Conservation (phyloP, 1,140 invertebrate species). For the Tetramorium parvispinum region DNA sequence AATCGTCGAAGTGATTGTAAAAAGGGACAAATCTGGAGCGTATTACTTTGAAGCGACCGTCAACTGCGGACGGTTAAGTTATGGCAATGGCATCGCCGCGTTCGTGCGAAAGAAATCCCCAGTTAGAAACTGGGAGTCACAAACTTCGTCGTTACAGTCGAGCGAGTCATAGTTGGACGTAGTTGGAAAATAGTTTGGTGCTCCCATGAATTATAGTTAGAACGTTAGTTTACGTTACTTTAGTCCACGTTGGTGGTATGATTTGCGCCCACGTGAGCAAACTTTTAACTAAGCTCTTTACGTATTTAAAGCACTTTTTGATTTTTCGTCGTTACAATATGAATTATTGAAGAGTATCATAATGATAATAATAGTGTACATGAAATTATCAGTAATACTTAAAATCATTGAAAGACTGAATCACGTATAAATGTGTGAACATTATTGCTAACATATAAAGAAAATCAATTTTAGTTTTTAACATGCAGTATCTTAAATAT, state of each 20-base stretch:
- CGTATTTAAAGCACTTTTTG: not conserved
- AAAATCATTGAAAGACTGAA: not conserved
- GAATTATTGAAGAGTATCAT: not conserved
- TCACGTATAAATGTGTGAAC: not conserved
- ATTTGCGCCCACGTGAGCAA: constrained; percentile 32
- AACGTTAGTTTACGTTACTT: constrained; percentile 40
- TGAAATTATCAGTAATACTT: not conserved
- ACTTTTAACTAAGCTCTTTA: not conserved
- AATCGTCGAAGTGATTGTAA: constrained; percentile 4
- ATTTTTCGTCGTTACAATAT: not conserved
- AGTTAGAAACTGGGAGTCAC: constrained; percentile 50
- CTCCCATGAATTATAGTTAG: constrained; percentile 53
- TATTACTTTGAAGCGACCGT: not conserved
- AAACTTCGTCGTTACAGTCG: constrained; percentile 46
- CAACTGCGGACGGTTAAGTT: constrained; percentile 39
- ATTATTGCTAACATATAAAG: not conserved
- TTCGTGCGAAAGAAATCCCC: constrained; percentile 50
- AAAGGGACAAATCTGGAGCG: constrained; percentile 25
- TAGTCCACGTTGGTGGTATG: constrained; percentile 14
- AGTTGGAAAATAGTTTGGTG: constrained; percentile 58
- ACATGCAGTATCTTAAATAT: not conserved
- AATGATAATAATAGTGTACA: not conserved
- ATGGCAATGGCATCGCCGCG: constrained; percentile 22
- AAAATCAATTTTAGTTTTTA: not conserved
- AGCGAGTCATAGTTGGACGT: constrained; percentile 50